A percentile compares a stretch with the other conserved stretches of the same genome.
Evolutionary conservation across 2,888 invertebrate genomes (phyloP).

Genomic region (Pachliopta kotzebuea): DNA sequence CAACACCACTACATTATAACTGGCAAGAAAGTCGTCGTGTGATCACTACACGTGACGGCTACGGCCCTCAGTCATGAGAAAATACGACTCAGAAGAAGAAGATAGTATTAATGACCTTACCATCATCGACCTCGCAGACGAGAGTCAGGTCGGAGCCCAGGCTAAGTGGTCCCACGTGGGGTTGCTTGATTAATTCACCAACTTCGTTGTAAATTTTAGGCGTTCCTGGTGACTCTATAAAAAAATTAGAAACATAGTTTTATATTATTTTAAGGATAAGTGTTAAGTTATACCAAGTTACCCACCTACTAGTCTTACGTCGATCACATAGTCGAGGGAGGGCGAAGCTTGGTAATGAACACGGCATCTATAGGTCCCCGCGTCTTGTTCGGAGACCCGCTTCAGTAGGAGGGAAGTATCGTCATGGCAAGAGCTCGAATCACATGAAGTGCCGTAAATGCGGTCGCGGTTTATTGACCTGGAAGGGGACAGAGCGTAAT

Average conservation of each 20-base stretch:
- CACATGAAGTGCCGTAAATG: constrained; percentile 47
- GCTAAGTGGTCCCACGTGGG: constrained; percentile 52
- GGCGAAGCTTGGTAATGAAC: constrained; percentile 65
- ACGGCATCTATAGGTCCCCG: constrained; percentile 59
- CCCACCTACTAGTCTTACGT: constrained; percentile 59
- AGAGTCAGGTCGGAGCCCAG: constrained; percentile 51
- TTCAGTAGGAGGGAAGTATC: constrained; percentile 58
- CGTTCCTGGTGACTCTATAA: constrained; percentile 51
- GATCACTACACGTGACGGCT: no score
- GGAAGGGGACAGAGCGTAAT: constrained; percentile 15
- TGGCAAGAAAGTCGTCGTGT: no score
- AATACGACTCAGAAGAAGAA: no score
- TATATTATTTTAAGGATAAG: no score
- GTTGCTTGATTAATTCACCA: constrained; percentile 43
- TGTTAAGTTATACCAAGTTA: no score
- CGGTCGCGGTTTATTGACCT: constrained; percentile 44
- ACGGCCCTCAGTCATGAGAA: no score
- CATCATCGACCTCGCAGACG: constrained; percentile 53
- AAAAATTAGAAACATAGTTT: no score
- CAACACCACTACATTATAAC: no score
- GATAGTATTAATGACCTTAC: constrained; percentile 37
- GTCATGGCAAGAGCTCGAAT: constrained; percentile 50
- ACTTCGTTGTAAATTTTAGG: constrained; percentile 49
- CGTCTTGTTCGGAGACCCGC: constrained; percentile 47
- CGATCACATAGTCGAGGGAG: constrained; percentile 56